Base-by-base conservation (phyloP, 2,113 vertebrate species). In the Neopipo cinnamomea region DNA sequence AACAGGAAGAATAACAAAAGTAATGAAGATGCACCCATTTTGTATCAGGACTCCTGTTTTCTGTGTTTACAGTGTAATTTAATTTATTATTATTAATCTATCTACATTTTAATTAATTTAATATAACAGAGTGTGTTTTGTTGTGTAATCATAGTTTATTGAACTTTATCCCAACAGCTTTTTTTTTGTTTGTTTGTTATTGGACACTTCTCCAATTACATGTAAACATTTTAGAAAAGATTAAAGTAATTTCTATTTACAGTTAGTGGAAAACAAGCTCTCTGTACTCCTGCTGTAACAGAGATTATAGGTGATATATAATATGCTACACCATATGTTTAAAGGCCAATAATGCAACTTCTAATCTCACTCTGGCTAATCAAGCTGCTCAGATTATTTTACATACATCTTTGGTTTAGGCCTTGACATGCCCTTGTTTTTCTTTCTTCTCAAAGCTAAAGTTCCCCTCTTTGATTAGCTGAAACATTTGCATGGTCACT, bases 401-500 rank as follows among this genome's bases (percentile, higher is more conserved):
- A 99, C 98, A 99, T 98, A 99, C 98, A 98, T 99, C 98, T 99
- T 98, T 98, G 97, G 97, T 98, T 98, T 98, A 99, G 99, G 99
- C 99, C 99, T 99, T 99, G 99, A 99, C 99, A 99, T 98, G 99
- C 99, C 99, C 99, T 99, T 99, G 99, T 99, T 99, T 99, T 99
- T 98, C 99, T 99, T 99, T 98, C 98, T 98, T 99, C 98, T 98
- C 98, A 98, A 98, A 98, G 98, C 98, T 98, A 98, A 99, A 99
- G 98, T 98, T 99, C 98, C 98, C 98, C 98, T 99, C 99, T 99
- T 99, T 99, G 99, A 99, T 99, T 99, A 99, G 99, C 99, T 98
- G 98, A 99, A 99, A 99, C 99, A 99, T 99, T 99, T 99, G 99
- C 99, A 99, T 99, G 99, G 99, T 99, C 99, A 99, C 99, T 99